These are phyloP conservation scores for Lasioglossum oenotherae DNA, from an alignment of 2,888 invertebrate species.

Conservation along the genomic window DNA sequence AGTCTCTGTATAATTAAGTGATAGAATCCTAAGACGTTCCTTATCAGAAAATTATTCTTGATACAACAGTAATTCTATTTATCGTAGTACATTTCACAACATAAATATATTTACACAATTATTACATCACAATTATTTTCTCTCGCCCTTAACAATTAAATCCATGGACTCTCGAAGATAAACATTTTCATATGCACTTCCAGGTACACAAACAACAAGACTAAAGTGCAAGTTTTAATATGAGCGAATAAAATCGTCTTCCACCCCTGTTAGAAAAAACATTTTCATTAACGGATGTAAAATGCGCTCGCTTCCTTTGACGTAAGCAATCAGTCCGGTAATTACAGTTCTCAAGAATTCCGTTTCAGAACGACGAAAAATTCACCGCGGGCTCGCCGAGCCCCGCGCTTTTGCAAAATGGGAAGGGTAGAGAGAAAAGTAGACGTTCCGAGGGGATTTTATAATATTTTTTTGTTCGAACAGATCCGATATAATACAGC, in stretches of 20 bases:
- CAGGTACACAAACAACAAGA: not conserved
- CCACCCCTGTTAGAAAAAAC: not conserved
- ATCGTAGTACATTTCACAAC: not conserved
- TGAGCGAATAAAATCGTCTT: not conserved
- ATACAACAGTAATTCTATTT: not conserved
- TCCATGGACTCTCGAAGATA: too few relatives aligned
- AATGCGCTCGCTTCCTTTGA: not conserved
- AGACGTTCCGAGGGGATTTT: not conserved
- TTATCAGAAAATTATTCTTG: not conserved
- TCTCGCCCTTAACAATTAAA: too few relatives aligned
- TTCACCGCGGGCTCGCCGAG: too few relatives aligned
- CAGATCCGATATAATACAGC: conserved; percentile 12
- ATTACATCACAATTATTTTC: not conserved
- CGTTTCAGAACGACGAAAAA: not conserved
- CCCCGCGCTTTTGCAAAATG: not conserved
- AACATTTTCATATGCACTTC: not conserved
- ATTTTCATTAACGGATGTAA: not conserved
- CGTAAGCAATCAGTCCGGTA: not conserved
- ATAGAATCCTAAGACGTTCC: not conserved
- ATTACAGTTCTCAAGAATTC: not conserved
- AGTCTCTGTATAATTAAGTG: conserved; percentile 23
- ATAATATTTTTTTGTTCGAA: not conserved
- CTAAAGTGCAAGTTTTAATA: not conserved
- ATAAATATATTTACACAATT: not conserved
- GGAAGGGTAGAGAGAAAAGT: not conserved